phyloP scores from a whole-genome alignment of 2,888 invertebrate species.

The Diploptera punctata region DNA sequence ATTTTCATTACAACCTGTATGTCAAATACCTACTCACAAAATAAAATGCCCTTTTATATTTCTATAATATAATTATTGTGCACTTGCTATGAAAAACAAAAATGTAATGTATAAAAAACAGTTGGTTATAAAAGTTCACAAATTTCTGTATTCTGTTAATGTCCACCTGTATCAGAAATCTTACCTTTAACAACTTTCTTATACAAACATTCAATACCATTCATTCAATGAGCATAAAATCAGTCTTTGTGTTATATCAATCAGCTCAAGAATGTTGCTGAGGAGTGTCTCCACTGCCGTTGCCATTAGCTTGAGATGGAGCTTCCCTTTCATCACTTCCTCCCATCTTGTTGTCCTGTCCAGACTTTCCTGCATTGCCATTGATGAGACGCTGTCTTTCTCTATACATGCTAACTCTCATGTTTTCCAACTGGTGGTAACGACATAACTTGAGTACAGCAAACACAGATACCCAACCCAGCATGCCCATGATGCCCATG shows the following conservation, averaged over 20 bases:
- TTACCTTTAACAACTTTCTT: no score
- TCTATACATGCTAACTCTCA: slow-evolving; percentile 91
- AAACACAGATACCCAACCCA: slow-evolving; percentile 89
- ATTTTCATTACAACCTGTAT: no score
- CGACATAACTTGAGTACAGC: slow-evolving; percentile 85
- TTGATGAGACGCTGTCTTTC: slow-evolving; percentile 87
- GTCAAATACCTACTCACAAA: no score
- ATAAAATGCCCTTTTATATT: no score
- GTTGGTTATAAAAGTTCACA: no score
- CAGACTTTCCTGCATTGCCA: slow-evolving; percentile 56
- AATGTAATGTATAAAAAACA: no score
- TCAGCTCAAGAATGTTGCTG: slow-evolving; percentile 30
- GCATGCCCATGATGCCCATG: slow-evolving; percentile 90
- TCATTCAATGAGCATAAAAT: slow-evolving; percentile 3
- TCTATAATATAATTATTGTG: no score
- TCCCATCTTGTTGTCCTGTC: slow-evolving; percentile 16
- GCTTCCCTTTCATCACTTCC: slow-evolving; percentile 42
- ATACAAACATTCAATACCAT: slow-evolving; percentile 49
- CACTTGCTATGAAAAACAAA: no score
- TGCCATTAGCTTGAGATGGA: background rate
- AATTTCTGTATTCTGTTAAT: no score
- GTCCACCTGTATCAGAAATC: no score
- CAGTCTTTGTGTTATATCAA: slow-evolving; percentile 48
- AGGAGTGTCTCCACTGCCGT: background rate
- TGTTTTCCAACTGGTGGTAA: slow-evolving; percentile 92